A percentile compares a stretch with the other conserved stretches of the same genome.
Evolutionary conservation across 2,797 vertebrate genomes (phyloP).

Genomic region (Gymnoscopelus microlampas): DNA sequence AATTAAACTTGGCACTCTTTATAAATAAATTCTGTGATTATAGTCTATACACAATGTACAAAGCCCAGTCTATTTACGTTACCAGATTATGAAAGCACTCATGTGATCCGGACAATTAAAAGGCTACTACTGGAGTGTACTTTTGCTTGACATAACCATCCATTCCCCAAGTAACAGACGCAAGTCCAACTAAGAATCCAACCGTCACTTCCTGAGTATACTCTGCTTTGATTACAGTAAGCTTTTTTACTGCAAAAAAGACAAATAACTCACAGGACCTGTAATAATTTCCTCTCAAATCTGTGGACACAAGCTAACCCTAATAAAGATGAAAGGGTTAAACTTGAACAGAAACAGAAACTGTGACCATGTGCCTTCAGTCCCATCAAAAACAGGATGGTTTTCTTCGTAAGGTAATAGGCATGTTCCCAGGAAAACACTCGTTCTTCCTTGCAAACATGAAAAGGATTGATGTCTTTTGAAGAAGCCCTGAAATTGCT

Average conservation of each 20-base stretch:
- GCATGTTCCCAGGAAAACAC: neutral
- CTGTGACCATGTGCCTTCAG: neutral
- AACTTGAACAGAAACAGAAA: neutral
- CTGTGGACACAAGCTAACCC: neutral
- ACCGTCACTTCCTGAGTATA: neutral
- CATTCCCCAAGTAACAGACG: neutral
- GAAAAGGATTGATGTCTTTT: conserved; percentile 5
- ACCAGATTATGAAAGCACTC: neutral
- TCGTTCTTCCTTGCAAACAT: neutral
- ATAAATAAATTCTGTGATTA: conserved; percentile 1
- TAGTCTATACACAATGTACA: neutral
- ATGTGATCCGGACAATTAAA: neutral
- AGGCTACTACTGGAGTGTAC: neutral
- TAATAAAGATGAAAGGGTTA: neutral
- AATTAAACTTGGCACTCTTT: neutral
- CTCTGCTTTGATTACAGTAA: conserved; percentile 10
- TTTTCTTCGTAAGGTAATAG: no score
- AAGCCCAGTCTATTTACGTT: neutral
- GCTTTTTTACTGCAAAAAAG: neutral
- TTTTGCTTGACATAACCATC: no score
- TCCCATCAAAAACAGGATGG: conserved; percentile 6
- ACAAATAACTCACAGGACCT: neutral
- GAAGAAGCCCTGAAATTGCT: conserved; percentile 22
- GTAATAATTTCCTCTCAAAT: neutral
- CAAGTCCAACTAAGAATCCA: neutral